Percentiles rank a stretch among this genome's conserved stretches.
These are phyloP conservation scores for Odontamblyopus lacepedii DNA, from an alignment of 2,797 vertebrate genomes.

Conservation along the genomic window DNA sequence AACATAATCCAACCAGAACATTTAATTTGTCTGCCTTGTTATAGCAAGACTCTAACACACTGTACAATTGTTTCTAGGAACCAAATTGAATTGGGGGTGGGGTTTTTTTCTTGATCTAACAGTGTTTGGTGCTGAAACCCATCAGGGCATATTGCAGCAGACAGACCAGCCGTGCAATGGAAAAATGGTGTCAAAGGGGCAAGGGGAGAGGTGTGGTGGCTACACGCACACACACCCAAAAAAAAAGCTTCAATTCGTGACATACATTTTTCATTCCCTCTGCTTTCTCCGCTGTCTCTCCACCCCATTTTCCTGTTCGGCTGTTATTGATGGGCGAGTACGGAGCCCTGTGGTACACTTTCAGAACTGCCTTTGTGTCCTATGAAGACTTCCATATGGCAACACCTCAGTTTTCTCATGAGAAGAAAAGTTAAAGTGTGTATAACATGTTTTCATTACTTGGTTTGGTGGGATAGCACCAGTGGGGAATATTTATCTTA, in stretches of 20 bases:
- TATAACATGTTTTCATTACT: too few species aligned
- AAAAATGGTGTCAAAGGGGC: constrained; percentile 48
- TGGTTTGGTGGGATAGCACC: too few species aligned
- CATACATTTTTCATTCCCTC: constrained; percentile 9
- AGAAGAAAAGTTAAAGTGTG: constrained; percentile 17
- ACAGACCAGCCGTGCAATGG: constrained; percentile 33
- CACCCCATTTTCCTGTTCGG: constrained; percentile 30
- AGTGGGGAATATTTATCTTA: too few species aligned
- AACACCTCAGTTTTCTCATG: constrained; percentile 35
- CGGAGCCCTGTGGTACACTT: constrained; percentile 40
- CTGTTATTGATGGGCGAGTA: constrained; percentile 48
- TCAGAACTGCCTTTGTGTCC: constrained; percentile 36
- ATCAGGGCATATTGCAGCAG: constrained; percentile 33
- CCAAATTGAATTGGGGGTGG: constrained; percentile 6
- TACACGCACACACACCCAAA: constrained; percentile 13
- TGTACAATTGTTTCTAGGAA: background rate
- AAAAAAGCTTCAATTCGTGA: constrained; percentile 21
- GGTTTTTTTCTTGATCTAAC: constrained; percentile 13
- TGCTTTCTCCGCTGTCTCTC: constrained; percentile 31
- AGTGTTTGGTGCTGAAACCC: constrained; percentile 26
- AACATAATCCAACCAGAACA: background rate
- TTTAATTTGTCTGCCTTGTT: background rate
- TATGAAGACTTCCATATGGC: constrained; percentile 73
- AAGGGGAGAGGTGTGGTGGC: constrained; percentile 36
- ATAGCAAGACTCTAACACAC: background rate